These are phyloP conservation scores for Atta texana DNA, from an alignment of 1,140 invertebrate genomes.

Conservation along the genomic window DNA sequence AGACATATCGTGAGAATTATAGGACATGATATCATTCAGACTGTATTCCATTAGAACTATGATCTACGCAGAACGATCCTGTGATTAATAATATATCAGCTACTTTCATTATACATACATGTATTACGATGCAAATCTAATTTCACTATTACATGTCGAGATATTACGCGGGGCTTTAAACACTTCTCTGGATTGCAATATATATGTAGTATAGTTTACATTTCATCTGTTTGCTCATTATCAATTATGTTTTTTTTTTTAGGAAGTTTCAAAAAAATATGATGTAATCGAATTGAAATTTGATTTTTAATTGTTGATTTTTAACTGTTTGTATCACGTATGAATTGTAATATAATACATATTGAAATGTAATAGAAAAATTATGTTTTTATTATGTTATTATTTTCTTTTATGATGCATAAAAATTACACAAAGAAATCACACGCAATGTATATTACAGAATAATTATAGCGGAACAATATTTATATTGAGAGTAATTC, in stretches of 20 bases:
- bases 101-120: background rate
- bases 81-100: conserved; percentile 3
- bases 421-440: background rate
- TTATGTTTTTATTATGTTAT: background rate
- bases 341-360: background rate
- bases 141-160: background rate
- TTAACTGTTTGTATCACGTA: background rate
- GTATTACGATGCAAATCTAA: conserved; percentile 11
- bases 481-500: background rate
- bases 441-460: background rate
- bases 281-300: background rate
- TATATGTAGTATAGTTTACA: background rate
- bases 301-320: background rate
- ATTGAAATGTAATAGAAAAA: background rate
- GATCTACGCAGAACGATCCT: background rate
- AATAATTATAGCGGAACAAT: background rate
- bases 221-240: background rate
- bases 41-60: background rate
- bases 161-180: conserved; percentile 7
- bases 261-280: background rate
- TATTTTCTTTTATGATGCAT: background rate
- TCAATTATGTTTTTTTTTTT: background rate
- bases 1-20: conserved; percentile 1
- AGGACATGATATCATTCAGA: background rate
- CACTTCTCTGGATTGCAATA: background rate